Evolutionary conservation across 2,113 vertebrate species (phyloP).

Genomic region (Jaculus jaculus): DNA sequence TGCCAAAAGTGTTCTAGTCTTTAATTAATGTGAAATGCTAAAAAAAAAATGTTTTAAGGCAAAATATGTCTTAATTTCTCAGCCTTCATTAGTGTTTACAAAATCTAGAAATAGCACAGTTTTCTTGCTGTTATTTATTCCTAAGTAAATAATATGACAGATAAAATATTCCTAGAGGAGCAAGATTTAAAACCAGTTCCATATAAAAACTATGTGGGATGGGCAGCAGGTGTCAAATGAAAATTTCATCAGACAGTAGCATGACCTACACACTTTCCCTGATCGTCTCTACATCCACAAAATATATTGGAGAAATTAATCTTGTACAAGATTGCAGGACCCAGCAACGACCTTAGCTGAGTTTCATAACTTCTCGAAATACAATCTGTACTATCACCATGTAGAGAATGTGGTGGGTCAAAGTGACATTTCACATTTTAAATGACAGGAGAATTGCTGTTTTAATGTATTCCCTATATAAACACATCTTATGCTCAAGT

Average conservation of each 20-base stretch:
- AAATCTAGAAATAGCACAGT: not conserved
- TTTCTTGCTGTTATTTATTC: slow-evolving; percentile 47
- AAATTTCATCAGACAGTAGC: slow-evolving; percentile 69
- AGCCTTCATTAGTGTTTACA: slow-evolving; percentile 29
- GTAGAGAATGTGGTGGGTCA: slow-evolving; percentile 60
- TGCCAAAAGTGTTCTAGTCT: slow-evolving; percentile 48
- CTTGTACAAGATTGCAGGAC: slow-evolving; percentile 59
- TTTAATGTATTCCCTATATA: not conserved
- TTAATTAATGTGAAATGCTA: slow-evolving; percentile 71
- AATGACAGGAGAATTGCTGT: not conserved
- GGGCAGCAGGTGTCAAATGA: slow-evolving; percentile 60
- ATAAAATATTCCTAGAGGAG: slow-evolving; percentile 39
- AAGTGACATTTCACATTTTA: slow-evolving; percentile 36
- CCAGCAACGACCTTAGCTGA: slow-evolving; percentile 49
- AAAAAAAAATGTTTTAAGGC: not conserved
- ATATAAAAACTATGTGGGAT: slow-evolving; percentile 29
- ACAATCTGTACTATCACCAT: not conserved
- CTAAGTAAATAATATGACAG: slow-evolving; percentile 28
- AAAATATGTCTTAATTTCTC: slow-evolving; percentile 57
- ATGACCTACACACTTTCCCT: slow-evolving; percentile 48
- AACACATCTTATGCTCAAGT: slow-evolving; percentile 28
- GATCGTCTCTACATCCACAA: slow-evolving; percentile 53
- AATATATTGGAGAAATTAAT: slow-evolving; percentile 77
- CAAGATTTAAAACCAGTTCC: slow-evolving; percentile 10
- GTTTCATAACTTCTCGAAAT: slow-evolving; percentile 68